Base-by-base conservation (phyloP, 1,140 invertebrate species). In the Marisa cornuarietis region DNA sequence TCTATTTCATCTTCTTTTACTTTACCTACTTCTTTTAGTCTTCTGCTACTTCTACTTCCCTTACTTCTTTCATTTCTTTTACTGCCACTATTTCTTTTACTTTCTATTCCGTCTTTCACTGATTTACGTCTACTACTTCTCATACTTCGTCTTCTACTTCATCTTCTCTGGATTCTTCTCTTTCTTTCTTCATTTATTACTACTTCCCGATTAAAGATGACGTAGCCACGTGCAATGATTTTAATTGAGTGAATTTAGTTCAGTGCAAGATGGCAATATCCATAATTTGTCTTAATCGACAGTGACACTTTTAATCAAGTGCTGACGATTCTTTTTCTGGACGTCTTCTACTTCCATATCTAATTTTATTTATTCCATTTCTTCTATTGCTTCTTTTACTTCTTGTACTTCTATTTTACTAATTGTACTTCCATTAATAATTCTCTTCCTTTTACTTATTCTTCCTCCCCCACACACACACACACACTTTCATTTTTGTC, bases 361-460 rank as follows among this genome's bases (percentile, higher is more conserved):
- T 73, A 8, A 7, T 73, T 58, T 68, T 73, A 3, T 18, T n/a
- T 51, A 0, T 79, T 6, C 58, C 42, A 24, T 66, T 49, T 6
- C 77, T 51, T 51, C 69, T 73, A 20, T n/a, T 74, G 9, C 58
- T 79, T 51, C 77, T 69, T 61, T n/a, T 74, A 68, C 58, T 79
- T 51, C 77, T 69, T 61, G 63, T 73, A 61, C 63, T 69, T 42
- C 0, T 69, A 61, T 49, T 7, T 42, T 71, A 18, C 4, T 71
- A 2, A 3, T 71, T 42, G 16, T 24, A n/a, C 31, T 6, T 42
- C 31, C 26, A 18, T 18, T 71, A 18, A 4, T 24, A 24, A 1
- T 69, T 69, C 76, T 22, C 24, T 22, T 78, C 49, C 54, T 69
- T n/a, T 42, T 26, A 16, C 54, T n/a, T 24, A 62, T 42, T 24